Base-by-base conservation (phyloP, 2,888 invertebrate genomes). In the Rhamnusium bicolor region DNA sequence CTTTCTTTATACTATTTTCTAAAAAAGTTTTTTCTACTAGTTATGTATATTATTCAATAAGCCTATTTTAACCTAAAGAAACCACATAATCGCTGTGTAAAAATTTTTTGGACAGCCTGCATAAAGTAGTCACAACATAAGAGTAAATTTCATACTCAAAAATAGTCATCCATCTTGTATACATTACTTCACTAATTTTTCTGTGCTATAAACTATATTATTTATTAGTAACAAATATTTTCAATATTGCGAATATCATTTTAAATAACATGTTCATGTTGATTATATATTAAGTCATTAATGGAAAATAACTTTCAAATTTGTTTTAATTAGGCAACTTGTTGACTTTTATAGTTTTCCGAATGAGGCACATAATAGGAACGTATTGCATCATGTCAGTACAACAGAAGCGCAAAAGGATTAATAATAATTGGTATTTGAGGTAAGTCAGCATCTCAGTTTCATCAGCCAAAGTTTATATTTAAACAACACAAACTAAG, bases 181-280 rank as follows among this genome's bases (percentile, higher is more conserved):
- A n/a, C n/a, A n/a, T n/a, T n/a, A n/a, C n/a, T n/a, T n/a, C n/a
- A n/a, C n/a, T n/a, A n/a, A n/a, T n/a, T n/a, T n/a, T n/a, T n/a
- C n/a, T n/a, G n/a, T n/a, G n/a, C n/a, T n/a, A n/a, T n/a, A n/a
- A n/a, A n/a, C n/a, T n/a, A n/a, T n/a, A n/a, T n/a, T n/a, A n/a
- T n/a, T n/a, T n/a, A n/a, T n/a, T n/a, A n/a, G n/a, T n/a, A 63
- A 21, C 53, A 18, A 53, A 21, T n/a, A 16, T 65, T 53, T 65
- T 32, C 53, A 32, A 32, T 32, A 53, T 53, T 19, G 19, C 53
- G 32, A 19, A n/a, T 16, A 51, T 18, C 12, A 32, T 14, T 53
- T 21, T 16, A 8, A 10, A 19, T 10, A 32, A 32, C 53, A n/a
- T 65, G 24, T 49, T 53, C 40, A 18, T 53, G 32, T 49, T 16